Conservation (phyloP, 2,888 invertebrate genomes). For the Aphidoletes aphidimyza region DNA sequence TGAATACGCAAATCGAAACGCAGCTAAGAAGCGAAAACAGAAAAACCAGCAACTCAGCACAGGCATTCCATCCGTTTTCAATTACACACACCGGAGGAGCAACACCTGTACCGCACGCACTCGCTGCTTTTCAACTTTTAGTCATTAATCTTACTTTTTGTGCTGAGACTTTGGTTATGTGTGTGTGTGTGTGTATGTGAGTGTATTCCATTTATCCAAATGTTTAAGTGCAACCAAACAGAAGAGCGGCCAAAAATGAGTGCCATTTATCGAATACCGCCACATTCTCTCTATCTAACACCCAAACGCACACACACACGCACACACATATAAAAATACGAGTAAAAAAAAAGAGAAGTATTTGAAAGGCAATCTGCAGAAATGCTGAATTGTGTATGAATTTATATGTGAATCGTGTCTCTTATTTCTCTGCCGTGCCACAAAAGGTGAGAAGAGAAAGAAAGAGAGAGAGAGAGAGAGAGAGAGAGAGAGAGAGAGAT, state of each 20-base stretch:
- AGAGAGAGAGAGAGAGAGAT: too few species aligned
- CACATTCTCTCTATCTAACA: too few species aligned
- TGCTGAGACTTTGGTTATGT: background rate
- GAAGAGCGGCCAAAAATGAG: background rate
- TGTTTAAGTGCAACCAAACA: background rate
- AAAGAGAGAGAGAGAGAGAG: too few species aligned
- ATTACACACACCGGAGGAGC: background rate
- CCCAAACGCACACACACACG: too few species aligned
- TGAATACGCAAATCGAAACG: background rate
- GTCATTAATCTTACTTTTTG: conserved; percentile 56
- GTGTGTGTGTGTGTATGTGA: background rate
- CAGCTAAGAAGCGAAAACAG: too few species aligned
- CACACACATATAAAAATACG: too few species aligned
- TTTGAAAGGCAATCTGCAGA: background rate
- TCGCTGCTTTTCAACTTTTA: conserved; percentile 54
- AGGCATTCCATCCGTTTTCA: too few species aligned
- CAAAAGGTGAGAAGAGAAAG: too few species aligned
- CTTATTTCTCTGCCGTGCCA: too few species aligned
- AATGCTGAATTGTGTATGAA: conserved; percentile 17
- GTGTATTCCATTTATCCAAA: background rate
- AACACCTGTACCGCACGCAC: conserved; percentile 55
- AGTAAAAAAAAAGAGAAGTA: background rate
- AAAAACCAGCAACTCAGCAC: too few species aligned
- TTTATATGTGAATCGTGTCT: background rate
- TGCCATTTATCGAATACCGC: background rate